These are phyloP conservation scores for Dorcus parallelipipedus DNA, from an alignment of 2,888 invertebrate species.

Conservation along the genomic window DNA sequence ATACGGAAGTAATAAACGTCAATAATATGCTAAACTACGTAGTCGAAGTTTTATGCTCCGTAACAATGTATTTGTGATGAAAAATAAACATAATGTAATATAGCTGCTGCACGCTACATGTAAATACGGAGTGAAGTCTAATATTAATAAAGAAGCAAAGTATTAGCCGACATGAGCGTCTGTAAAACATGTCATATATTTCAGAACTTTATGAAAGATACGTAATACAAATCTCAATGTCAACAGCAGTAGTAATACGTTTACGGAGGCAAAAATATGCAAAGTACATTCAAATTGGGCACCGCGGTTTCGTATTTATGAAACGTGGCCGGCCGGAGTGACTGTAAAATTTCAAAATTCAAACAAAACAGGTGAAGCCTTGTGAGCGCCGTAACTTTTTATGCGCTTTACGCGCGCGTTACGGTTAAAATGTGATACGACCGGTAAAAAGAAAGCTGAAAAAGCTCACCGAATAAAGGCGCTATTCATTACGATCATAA, in stretches of 20 bases:
- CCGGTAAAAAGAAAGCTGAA: neutral
- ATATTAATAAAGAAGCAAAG: conserved; percentile 46
- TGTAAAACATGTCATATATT: conserved; percentile 40
- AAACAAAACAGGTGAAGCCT: conserved; percentile 24
- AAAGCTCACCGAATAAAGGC: conserved; percentile 21
- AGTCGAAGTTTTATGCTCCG: neutral
- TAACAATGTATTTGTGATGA: neutral
- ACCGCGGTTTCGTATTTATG: no score
- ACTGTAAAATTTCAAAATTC: conserved; percentile 5
- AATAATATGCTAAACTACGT: no score
- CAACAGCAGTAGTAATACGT: conserved; percentile 18
- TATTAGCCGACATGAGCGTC: conserved; percentile 34
- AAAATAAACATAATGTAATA: conserved; percentile 2
- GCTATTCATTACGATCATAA: conserved; percentile 30
- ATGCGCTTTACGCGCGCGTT: conserved; percentile 10
- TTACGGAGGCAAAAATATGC: neutral
- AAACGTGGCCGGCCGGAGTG: no score
- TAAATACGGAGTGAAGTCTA: conserved; percentile 39
- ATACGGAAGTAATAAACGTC: no score
- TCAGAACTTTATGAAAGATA: conserved; percentile 41
- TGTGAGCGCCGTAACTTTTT: conserved; percentile 21
- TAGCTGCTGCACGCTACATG: conserved; percentile 30
- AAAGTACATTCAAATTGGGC: conserved; percentile 2
- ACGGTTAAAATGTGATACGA: conserved; percentile 3
- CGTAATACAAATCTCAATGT: conserved; percentile 28